Evolutionary conservation across 2,797 vertebrate species (phyloP).

Genomic region (Acanthurus tractus): DNA sequence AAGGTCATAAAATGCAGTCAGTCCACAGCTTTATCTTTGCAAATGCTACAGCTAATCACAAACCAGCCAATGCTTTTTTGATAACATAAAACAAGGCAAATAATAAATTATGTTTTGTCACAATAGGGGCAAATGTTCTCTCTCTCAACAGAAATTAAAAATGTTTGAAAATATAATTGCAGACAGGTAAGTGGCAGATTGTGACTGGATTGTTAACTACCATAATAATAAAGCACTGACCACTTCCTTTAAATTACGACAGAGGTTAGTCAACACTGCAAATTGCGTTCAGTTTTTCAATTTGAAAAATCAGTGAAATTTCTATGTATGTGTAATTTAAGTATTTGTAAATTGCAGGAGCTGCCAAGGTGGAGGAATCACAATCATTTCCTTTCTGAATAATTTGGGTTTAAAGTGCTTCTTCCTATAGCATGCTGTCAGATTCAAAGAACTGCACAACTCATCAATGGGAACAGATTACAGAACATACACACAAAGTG

Average conservation of each 20-base stretch:
- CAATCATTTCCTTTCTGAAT: not conserved
- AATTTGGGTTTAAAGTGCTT: not conserved
- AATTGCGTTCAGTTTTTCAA: not conserved
- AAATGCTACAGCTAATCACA: slow-evolving; percentile 12
- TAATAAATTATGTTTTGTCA: slow-evolving; percentile 20
- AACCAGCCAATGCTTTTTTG: slow-evolving; percentile 10
- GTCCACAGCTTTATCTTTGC: slow-evolving; percentile 37
- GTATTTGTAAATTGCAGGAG: no score
- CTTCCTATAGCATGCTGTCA: not conserved
- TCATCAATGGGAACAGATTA: not conserved
- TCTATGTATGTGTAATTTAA: not conserved
- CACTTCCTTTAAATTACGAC: no score
- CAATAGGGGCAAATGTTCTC: not conserved
- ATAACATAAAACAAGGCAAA: slow-evolving; percentile 37
- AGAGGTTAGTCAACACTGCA: not conserved
- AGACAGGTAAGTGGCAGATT: not conserved
- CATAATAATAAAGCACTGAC: not conserved
- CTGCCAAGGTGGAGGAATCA: not conserved
- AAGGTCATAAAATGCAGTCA: slow-evolving; percentile 23
- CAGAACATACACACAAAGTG: not conserved
- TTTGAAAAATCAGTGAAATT: not conserved
- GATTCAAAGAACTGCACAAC: no score
- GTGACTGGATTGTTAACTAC: not conserved
- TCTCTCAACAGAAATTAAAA: not conserved
- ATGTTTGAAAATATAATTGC: not conserved